phyloP scores from a whole-genome alignment of 2,113 vertebrate genomes.

The Halichoerus grypus region DNA sequence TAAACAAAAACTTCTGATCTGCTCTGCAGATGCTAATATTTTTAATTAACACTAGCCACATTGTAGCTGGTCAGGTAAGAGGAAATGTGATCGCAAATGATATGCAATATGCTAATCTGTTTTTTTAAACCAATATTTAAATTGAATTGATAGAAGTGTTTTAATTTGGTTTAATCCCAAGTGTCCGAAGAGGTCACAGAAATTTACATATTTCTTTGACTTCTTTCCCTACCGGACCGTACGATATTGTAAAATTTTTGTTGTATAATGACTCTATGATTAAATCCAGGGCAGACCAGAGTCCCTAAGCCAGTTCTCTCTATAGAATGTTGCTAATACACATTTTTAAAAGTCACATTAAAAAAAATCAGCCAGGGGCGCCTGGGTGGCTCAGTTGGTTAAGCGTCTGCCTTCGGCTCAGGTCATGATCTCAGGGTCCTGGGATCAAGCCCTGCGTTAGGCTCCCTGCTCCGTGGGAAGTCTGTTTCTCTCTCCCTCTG shows the following conservation, averaged over 20 bases:
- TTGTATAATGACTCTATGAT: not conserved
- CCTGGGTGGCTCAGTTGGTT: too few relatives aligned
- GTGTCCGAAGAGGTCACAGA: slow-evolving; percentile 12
- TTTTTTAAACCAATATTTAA: not conserved
- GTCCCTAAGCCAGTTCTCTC: not conserved
- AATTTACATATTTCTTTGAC: slow-evolving; percentile 33
- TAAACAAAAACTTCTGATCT: not conserved
- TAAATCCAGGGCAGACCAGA: not conserved
- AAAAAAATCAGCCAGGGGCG: not conserved
- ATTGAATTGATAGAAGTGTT: not conserved
- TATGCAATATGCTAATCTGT: not conserved
- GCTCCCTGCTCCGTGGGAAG: too few relatives aligned
- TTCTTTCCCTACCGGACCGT: not conserved
- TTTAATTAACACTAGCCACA: not conserved
- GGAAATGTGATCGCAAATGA: not conserved
- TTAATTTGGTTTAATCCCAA: slow-evolving; percentile 46
- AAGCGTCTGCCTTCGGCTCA: too few relatives aligned
- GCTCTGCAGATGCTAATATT: not conserved
- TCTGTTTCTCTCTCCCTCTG: too few relatives aligned
- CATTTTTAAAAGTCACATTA: not conserved
- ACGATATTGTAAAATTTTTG: not conserved
- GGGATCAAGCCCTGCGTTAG: too few relatives aligned
- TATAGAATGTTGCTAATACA: not conserved
- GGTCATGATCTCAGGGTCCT: too few relatives aligned
- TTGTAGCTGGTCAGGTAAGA: not conserved